A percentile compares a stretch with the other conserved stretches of the same genome.
Conservation (phyloP, 2,888 invertebrate species). For the Papilio elwesi region DNA sequence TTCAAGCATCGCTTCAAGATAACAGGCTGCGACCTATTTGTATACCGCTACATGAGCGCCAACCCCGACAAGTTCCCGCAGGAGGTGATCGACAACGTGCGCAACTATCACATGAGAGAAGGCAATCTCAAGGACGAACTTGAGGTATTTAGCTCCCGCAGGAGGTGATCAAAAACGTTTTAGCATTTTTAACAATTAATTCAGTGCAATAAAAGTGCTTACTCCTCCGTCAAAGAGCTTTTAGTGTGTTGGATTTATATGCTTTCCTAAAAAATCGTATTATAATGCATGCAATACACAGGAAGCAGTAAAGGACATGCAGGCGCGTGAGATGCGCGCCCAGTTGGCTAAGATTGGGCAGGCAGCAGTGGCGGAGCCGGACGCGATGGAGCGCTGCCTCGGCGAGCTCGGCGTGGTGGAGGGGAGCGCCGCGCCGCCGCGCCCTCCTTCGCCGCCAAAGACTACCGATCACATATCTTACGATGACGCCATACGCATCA, state of each 20-base stretch:
- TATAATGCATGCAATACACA: constrained; percentile 48
- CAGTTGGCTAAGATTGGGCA: constrained; percentile 71
- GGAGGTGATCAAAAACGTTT: too few species aligned
- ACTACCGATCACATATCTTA: constrained; percentile 73
- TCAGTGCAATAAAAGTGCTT: too few species aligned
- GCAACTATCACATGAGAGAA: constrained; percentile 87
- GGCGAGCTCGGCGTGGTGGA: constrained; percentile 73
- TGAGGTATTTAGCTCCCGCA: constrained; percentile 55
- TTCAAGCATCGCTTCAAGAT: constrained; percentile 91
- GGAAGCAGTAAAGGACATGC: constrained; percentile 69
- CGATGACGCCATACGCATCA: constrained; percentile 64
- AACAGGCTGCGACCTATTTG: constrained; percentile 90
- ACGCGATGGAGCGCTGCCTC: constrained; percentile 72
- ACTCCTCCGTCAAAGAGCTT: too few species aligned
- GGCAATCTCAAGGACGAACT: constrained; percentile 86
- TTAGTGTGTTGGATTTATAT: too few species aligned
- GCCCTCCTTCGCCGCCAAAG: constrained; percentile 67
- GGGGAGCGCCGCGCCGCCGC: constrained; percentile 66
- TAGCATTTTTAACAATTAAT: too few species aligned
- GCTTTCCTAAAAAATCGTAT: too few species aligned
- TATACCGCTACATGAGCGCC: constrained; percentile 89
- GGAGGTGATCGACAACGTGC: constrained; percentile 87
- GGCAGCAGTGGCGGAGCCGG: constrained; percentile 71
- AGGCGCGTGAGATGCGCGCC: constrained; percentile 62
- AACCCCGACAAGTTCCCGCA: constrained; percentile 89